These are phyloP conservation scores for honey bee (Apis mellifera) DNA, from an alignment of 1,140 invertebrate species.

Conservation along the genomic window Amel_HAv3.1 CM009944.2:5162501-5163000, in stretches of 20 bases:
- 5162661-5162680: background rate
- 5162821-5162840: too few species aligned
- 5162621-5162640: slow-evolving; percentile 50
- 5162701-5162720: background rate
- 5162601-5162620: slow-evolving; percentile 21
- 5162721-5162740: background rate
- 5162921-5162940: background rate
- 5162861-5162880: background rate
- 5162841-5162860: background rate
- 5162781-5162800: background rate
- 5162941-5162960: background rate
- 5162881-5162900: background rate
- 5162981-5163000: background rate
- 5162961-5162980: background rate
- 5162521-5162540: slow-evolving; percentile 73
- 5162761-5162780: background rate
- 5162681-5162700: background rate
- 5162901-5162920: background rate
- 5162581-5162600: slow-evolving; percentile 50
- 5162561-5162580: slow-evolving; percentile 47
- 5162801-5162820: too few species aligned
- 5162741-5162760: background rate
- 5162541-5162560: slow-evolving; percentile 60
- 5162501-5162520: slow-evolving; percentile 73
- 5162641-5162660: background rate